A percentile compares a stretch with the other conserved stretches of the same genome.
phyloP scores from a whole-genome alignment of 2,113 vertebrate species.

The Ciconia boyciana region DNA sequence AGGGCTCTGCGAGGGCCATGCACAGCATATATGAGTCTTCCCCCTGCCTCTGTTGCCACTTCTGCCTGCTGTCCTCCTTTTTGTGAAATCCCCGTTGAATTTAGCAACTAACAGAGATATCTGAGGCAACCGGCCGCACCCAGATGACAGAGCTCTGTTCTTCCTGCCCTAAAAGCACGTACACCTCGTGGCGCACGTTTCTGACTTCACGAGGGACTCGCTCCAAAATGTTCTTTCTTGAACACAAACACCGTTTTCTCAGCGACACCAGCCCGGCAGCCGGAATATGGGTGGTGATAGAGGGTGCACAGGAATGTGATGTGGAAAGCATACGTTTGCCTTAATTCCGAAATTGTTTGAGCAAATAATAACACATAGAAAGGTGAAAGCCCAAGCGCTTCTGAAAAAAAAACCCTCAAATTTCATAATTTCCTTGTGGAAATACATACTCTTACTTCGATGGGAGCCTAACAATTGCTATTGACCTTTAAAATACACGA shows the following conservation, averaged over 20 bases:
- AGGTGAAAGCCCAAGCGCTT: background rate
- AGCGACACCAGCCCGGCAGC: rapidly evolving
- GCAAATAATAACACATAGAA: background rate
- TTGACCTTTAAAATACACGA: background rate
- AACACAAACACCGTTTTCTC: rapidly evolving
- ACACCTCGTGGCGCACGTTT: rapidly evolving
- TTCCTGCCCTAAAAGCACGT: background rate
- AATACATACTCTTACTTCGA: background rate
- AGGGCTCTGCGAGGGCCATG: rapidly evolving
- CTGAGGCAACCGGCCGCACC: rapidly evolving
- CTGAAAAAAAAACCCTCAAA: background rate
- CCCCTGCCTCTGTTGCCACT: no score
- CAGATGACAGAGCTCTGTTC: rapidly evolving
- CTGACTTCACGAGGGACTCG: rapidly evolving
- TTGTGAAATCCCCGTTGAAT: no score
- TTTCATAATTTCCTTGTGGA: background rate
- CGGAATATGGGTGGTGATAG: rapidly evolving
- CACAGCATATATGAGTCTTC: rapidly evolving
- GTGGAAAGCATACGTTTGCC: rapidly evolving
- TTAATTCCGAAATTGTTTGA: no score
- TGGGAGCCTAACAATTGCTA: background rate
- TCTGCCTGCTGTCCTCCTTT: background rate
- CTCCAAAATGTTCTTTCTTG: background rate
- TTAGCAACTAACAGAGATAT: background rate
- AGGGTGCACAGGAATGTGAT: rapidly evolving